These are phyloP conservation scores for Acomys russatus DNA, from an alignment of 2,797 vertebrate species.

Conservation along the genomic window DNA sequence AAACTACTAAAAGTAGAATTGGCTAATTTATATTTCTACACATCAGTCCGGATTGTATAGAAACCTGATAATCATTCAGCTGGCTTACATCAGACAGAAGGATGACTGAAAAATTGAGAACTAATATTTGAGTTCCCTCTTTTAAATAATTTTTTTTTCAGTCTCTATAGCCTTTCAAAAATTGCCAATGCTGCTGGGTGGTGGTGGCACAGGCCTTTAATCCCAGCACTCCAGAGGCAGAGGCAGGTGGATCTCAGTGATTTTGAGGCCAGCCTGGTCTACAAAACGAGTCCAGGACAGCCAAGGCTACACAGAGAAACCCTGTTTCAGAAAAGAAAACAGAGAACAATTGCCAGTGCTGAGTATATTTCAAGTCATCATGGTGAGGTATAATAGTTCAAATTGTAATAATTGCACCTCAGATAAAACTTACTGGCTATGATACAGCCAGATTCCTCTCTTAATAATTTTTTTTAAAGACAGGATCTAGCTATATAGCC, in stretches of 20 bases:
- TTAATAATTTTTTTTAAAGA: not conserved
- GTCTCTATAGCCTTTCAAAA: not conserved
- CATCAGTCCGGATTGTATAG: not conserved
- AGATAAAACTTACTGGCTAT: not conserved
- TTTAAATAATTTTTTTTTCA: not conserved
- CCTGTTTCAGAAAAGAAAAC: no score
- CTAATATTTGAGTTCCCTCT: conserved; percentile 31
- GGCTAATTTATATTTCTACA: conserved; percentile 51
- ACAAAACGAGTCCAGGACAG: no score
- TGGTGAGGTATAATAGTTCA: not conserved
- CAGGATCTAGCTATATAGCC: not conserved
- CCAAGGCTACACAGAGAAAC: no score
- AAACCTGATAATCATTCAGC: not conserved
- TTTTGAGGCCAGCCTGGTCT: no score
- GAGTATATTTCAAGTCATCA: not conserved
- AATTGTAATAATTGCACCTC: not conserved
- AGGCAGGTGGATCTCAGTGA: no score
- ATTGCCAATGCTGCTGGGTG: not conserved
- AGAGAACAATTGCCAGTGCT: not conserved
- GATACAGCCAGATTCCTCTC: not conserved
- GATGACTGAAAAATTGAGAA: conserved; percentile 48
- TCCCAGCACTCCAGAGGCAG: no score
- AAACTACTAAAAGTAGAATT: conserved; percentile 37
- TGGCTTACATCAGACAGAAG: not conserved
- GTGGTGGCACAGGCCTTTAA: no score